Evolutionary conservation across 2,797 vertebrate species (phyloP).

Genomic region (Micropoecilia bifurca): DNA sequence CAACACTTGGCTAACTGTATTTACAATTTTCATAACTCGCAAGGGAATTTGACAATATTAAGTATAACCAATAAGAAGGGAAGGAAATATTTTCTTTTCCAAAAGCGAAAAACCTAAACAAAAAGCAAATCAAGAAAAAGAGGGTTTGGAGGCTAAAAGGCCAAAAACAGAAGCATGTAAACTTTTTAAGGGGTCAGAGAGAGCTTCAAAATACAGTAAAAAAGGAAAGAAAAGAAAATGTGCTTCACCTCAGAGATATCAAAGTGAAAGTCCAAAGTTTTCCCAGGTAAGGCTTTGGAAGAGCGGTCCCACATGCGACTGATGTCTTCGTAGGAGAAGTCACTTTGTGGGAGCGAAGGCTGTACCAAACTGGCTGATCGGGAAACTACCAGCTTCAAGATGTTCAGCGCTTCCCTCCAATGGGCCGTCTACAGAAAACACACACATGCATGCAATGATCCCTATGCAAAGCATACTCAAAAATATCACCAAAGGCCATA

Average conservation of each 20-base stretch:
- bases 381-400: conserved; percentile 92
- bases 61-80: conserved; percentile 54
- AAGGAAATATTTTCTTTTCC: conserved; percentile 61
- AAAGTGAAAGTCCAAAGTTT: conserved; percentile 94
- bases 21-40: conserved; percentile 70
- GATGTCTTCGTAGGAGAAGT: conserved; percentile 88
- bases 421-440: conserved; percentile 84
- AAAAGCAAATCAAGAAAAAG: conserved; percentile 70
- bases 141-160: conserved; percentile 31
- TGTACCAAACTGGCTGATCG: conserved; percentile 92
- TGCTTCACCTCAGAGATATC: conserved; percentile 91
- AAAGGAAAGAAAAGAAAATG: conserved; percentile 16
- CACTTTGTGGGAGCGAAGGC: conserved; percentile 86
- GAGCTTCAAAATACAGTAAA: conserved; percentile 4
- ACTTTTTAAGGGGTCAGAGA: background rate
- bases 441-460: conserved; percentile 31
- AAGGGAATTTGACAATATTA: conserved; percentile 51
- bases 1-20: conserved; percentile 62
- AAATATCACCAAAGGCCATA: conserved; percentile 17
- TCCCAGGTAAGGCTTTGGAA: conserved; percentile 92
- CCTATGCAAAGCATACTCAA: conserved; percentile 25
- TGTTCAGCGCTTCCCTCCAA: conserved; percentile 92
- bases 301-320: conserved; percentile 90
- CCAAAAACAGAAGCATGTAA: conserved; percentile 19
- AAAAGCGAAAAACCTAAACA: conserved; percentile 48